Base-by-base conservation (phyloP, 1,140 invertebrate genomes). In the Cheumatopsyche charites region DNA sequence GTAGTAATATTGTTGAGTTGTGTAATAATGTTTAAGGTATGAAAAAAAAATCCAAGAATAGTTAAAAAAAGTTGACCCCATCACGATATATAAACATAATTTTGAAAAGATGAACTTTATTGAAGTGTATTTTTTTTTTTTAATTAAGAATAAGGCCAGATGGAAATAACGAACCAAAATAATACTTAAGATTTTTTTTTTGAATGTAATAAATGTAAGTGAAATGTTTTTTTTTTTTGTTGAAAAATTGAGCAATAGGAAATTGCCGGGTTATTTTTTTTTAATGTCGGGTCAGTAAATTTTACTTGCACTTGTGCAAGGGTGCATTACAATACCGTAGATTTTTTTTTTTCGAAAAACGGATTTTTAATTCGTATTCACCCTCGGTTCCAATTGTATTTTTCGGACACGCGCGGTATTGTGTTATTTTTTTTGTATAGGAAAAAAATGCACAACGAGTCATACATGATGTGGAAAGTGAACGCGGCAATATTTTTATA, bases 141-240 rank as follows among this genome's bases (percentile, higher is more conserved):
- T 70, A 70, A 58, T 47, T 41, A 73, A 67, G 43, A 49, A 63
- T 73, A 72, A 75, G 73, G 73, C 70, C 73, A 75, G 73, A 74
- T 71, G 58, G 68, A 71, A 74, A 65, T 75, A 75, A 70, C 73
- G 73, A 75, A 75, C 73, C 73, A 75, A 75, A 75, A 72, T 74
- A 72, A 49, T 36, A 26, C 68, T 69, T 63, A 72, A 72, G 66
- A 70, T 74, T 72, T 68, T 71, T 74, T 74, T 52, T 36, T 36
- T 36, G 29, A 36, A 36, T 36, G 29, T 36, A 36, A 36, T 36
- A 36, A 36, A 36, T 36, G 9, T 36, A 36, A 36, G 29, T 36
- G 29, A 36, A 9, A 36, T 9, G 29, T 36, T 36, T 36, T n/a
- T n/a, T n/a, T n/a, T n/a, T n/a, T n/a, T 36, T 9, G 29, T 36